Evolutionary conservation across 1,140 invertebrate species (phyloP).

Genomic region (Temnothorax longispinosus): DNA sequence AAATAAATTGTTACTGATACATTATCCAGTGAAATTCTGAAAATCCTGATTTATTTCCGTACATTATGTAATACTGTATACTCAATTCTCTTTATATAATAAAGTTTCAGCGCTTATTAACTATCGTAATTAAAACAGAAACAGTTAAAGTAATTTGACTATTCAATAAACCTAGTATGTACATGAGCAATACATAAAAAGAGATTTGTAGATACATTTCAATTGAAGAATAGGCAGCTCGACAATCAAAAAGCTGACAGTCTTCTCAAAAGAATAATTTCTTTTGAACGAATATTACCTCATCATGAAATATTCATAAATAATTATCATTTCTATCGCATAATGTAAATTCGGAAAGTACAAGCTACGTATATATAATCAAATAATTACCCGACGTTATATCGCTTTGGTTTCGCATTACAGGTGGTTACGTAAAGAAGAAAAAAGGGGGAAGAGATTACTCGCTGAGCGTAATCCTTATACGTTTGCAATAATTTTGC

Average conservation of each 20-base stretch:
- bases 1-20: not conserved
- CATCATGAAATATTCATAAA: not conserved
- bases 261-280: not conserved
- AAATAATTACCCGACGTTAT: conserved; percentile 31
- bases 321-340: not conserved
- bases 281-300: not conserved
- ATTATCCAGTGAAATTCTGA: not conserved
- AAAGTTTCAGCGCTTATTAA: not conserved
- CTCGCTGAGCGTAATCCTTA: conserved; percentile 14
- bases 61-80: not conserved
- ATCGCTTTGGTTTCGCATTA: conserved; percentile 16
- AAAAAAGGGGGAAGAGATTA: not conserved
- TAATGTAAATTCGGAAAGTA: not conserved
- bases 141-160: not conserved
- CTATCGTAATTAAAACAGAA: not conserved
- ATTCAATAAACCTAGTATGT: not conserved
- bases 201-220: not conserved
- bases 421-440: conserved; percentile 27
- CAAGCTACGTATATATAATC: not conserved
- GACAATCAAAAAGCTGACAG: not conserved
- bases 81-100: not conserved
- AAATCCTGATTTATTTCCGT: not conserved
- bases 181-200: not conserved
- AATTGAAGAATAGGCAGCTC: not conserved
- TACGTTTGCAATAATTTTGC: conserved; percentile 30